These are phyloP conservation scores for Picathartes gymnocephalus DNA, from an alignment of 2,113 vertebrate species.

Conservation along the genomic window DNA sequence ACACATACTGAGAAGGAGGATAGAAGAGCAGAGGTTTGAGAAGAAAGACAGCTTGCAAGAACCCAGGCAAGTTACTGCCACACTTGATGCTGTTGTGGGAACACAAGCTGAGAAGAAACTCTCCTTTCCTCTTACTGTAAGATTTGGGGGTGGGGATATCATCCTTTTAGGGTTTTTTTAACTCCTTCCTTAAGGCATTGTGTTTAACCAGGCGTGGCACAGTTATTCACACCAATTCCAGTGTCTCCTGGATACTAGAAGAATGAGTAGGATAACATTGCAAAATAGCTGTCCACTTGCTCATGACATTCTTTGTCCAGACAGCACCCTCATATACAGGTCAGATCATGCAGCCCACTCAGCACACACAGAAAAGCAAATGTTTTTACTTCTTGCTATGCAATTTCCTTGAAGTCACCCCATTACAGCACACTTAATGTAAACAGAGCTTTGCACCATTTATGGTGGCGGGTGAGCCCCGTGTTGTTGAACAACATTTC, in stretches of 20 bases:
- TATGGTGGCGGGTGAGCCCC: not conserved
- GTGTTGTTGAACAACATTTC: not conserved
- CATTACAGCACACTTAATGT: not conserved
- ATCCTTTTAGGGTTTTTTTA: not conserved
- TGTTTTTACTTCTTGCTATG: not conserved
- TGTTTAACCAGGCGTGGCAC: not conserved
- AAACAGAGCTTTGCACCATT: not conserved
- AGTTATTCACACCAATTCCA: not conserved
- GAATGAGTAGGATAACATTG: slow-evolving; percentile 57
- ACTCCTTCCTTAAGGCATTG: not conserved
- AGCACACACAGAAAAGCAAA: not conserved
- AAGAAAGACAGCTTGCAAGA: rapidly evolving
- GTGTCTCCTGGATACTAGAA: slow-evolving; percentile 49
- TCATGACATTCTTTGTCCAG: not conserved
- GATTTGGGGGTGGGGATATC: not conserved
- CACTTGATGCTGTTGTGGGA: not conserved
- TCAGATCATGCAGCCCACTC: not conserved
- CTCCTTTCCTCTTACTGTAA: not conserved
- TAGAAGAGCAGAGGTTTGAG: not conserved
- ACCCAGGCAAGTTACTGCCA: not conserved
- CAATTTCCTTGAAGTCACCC: not conserved
- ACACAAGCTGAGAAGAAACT: not conserved
- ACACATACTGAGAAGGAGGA: rapidly evolving
- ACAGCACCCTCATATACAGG: not conserved
- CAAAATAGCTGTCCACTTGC: slow-evolving; percentile 53